Percentiles rank a stretch among this genome's conserved stretches.
Evolutionary conservation across 2,797 vertebrate genomes (phyloP).

Genomic region (Sebastes alutus): DNA sequence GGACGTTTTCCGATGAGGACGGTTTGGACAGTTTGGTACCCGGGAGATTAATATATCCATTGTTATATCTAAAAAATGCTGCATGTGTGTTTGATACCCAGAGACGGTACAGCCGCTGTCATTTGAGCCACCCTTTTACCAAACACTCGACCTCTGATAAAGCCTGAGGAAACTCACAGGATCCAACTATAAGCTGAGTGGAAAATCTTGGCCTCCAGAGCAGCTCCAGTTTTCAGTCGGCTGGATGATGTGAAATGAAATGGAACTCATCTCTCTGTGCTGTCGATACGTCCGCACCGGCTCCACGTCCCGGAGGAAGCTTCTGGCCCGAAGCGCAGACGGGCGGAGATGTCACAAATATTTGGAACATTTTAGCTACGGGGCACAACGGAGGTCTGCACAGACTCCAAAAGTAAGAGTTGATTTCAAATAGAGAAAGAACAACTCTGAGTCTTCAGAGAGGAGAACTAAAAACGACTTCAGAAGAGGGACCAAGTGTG

Average conservation of each 20-base stretch:
- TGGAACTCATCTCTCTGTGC: slow-evolving; percentile 31
- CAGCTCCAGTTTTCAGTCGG: slow-evolving; percentile 20
- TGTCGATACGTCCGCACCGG: slow-evolving; percentile 16
- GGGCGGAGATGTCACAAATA: slow-evolving; percentile 2
- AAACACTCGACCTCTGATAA: background rate
- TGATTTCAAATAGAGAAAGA: background rate
- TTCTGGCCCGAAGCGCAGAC: slow-evolving; percentile 1
- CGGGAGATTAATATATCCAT: background rate
- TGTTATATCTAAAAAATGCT: background rate
- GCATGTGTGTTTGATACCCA: background rate
- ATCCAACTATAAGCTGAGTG: background rate
- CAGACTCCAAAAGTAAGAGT: background rate
- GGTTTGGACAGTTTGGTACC: background rate
- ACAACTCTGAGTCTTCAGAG: background rate
- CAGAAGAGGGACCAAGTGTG: background rate
- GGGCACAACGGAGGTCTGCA: background rate
- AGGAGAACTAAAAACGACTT: background rate
- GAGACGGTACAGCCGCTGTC: background rate
- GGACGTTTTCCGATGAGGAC: background rate
- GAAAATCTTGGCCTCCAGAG: slow-evolving; percentile 28
- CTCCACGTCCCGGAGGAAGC: background rate
- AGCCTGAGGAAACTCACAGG: background rate
- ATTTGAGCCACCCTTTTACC: background rate
- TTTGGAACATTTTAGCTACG: background rate
- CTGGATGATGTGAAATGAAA: slow-evolving; percentile 39